phyloP scores from a whole-genome alignment of 2,888 invertebrate species.

The Dastarcus helophoroides region DNA sequence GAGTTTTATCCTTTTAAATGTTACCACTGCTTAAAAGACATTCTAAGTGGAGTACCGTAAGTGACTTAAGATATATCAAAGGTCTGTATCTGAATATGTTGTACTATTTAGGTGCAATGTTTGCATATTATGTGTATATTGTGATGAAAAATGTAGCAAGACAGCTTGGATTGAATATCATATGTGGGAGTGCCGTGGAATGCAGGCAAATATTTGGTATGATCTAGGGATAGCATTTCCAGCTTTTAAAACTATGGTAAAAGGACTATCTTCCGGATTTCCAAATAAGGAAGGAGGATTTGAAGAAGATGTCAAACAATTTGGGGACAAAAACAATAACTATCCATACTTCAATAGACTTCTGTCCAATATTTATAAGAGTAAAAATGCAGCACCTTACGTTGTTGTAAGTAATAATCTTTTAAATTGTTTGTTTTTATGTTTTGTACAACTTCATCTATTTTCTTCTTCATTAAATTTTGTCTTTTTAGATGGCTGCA shows the following conservation, averaged over 20 bases:
- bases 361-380: slow-evolving; percentile 60
- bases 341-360: slow-evolving; percentile 60
- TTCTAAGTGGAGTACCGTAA: slow-evolving; percentile 54
- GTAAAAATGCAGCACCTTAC: slow-evolving; percentile 54
- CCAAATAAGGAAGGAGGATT: slow-evolving; percentile 32
- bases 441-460: background rate
- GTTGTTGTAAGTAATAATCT: slow-evolving; percentile 45
- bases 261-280: slow-evolving; percentile 33
- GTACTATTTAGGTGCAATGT: slow-evolving; percentile 44
- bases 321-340: slow-evolving; percentile 34
- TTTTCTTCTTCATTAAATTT: slow-evolving; percentile 9
- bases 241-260: slow-evolving; percentile 57
- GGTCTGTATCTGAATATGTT: slow-evolving; percentile 1
- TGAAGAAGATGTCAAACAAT: slow-evolving; percentile 35
- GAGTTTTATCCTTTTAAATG: slow-evolving; percentile 45
- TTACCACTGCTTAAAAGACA: slow-evolving; percentile 56
- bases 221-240: slow-evolving; percentile 69
- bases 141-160: slow-evolving; percentile 50
- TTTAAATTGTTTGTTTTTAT: background rate
- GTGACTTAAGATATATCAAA: too few species aligned
- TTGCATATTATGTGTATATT: slow-evolving; percentile 59
- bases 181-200: slow-evolving; percentile 59
- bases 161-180: slow-evolving; percentile 49
- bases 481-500: slow-evolving; percentile 47
- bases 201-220: slow-evolving; percentile 49